Percentiles rank a stretch among this genome's conserved stretches.
phyloP scores from a whole-genome alignment of 2,888 invertebrate species.

The Drosophila demipolita region DNA sequence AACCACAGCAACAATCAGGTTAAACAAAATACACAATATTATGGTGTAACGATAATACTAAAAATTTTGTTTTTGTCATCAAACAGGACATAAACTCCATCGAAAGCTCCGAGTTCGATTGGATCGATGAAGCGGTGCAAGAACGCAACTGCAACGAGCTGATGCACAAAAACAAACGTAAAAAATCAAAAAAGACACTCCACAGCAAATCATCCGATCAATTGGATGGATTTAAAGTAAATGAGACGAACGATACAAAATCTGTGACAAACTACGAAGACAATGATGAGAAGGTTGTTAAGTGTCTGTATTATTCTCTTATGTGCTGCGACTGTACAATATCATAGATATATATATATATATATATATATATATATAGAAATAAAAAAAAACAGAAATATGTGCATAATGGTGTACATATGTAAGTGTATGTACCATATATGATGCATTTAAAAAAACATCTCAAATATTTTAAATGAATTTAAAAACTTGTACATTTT shows the following conservation, averaged over 20 bases:
- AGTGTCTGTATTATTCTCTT: slow-evolving; percentile 84
- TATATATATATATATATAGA: slow-evolving; percentile 19
- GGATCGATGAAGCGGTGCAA: slow-evolving; percentile 70
- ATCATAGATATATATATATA: slow-evolving; percentile 68
- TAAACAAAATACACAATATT: neutral
- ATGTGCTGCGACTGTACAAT: slow-evolving; percentile 85
- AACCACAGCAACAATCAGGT: slow-evolving; percentile 81
- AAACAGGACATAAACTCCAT: slow-evolving; percentile 83
- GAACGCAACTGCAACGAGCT: slow-evolving; percentile 67
- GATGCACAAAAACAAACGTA: slow-evolving; percentile 74
- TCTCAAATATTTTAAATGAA: slow-evolving; percentile 43
- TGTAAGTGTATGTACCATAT: slow-evolving; percentile 25
- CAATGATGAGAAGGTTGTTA: slow-evolving; percentile 83
- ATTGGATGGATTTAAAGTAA: slow-evolving; percentile 68
- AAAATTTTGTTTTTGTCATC: neutral
- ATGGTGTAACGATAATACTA: neutral
- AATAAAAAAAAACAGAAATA: slow-evolving; percentile 15
- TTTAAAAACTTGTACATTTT: slow-evolving; percentile 37
- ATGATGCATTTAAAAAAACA: slow-evolving; percentile 50
- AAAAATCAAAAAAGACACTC: slow-evolving; percentile 74
- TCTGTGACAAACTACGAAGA: slow-evolving; percentile 55
- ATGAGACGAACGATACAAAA: slow-evolving; percentile 47
- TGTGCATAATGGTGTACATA: slow-evolving; percentile 9
- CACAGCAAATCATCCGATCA: slow-evolving; percentile 67
- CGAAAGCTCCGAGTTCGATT: slow-evolving; percentile 78